These are phyloP conservation scores for Xestia rhomboidea DNA, from an alignment of 2,888 invertebrate genomes.

Conservation along the genomic window DNA sequence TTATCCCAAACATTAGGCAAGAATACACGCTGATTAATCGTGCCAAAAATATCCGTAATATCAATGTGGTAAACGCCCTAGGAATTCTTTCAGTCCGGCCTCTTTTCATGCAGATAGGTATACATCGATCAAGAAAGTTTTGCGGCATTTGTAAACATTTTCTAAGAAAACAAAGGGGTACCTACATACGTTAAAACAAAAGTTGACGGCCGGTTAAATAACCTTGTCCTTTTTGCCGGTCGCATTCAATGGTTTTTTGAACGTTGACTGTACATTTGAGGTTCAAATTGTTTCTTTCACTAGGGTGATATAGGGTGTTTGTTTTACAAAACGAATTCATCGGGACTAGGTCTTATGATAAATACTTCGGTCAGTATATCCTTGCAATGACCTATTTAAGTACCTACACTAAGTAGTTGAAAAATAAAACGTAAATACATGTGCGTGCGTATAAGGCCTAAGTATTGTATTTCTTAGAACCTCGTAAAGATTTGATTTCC, in stretches of 20 bases:
- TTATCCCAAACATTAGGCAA: conserved; percentile 47
- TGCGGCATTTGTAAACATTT: neutral
- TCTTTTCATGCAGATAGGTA: conserved; percentile 5
- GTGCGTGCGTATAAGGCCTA: neutral
- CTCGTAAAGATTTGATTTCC: conserved; percentile 18
- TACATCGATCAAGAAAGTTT: neutral
- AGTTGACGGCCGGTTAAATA: neutral
- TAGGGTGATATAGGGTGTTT: neutral
- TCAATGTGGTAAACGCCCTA: conserved; percentile 31
- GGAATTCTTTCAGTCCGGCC: neutral
- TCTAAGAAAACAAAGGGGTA: too few relatives aligned
- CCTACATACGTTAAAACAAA: neutral
- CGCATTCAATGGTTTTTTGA: neutral
- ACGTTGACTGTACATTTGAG: neutral
- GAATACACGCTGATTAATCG: conserved; percentile 46
- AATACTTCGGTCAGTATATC: neutral
- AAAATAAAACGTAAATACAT: neutral
- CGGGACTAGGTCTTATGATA: neutral
- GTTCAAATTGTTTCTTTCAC: neutral
- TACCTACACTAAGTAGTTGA: neutral
- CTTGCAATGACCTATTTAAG: neutral
- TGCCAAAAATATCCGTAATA: conserved; percentile 40
- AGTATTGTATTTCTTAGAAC: conserved; percentile 22
- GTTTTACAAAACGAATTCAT: neutral
- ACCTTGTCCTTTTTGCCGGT: neutral